Evolutionary conservation across 1,140 invertebrate genomes (phyloP).

Genomic region (Drosophila nasuta): DNA sequence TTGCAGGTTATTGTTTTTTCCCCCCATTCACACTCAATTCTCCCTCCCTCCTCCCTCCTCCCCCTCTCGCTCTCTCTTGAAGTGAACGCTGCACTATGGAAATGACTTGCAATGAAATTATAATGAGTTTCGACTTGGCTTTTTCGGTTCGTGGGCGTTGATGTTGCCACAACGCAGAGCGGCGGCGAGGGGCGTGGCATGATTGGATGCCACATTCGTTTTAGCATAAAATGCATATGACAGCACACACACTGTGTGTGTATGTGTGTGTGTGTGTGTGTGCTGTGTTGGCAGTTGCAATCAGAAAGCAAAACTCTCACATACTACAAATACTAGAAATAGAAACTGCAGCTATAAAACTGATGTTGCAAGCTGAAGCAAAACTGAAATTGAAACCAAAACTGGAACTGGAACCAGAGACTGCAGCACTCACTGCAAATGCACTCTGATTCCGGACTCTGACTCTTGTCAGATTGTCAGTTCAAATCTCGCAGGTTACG

Average conservation of each 20-base stretch:
- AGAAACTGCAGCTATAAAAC: constrained; percentile 3
- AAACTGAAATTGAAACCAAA: not conserved
- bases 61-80: not conserved
- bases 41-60: not conserved
- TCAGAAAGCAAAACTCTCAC: not conserved
- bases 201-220: constrained; percentile 37
- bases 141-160: constrained; percentile 33
- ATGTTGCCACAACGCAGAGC: not conserved
- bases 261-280: not conserved
- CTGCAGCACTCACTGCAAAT: not conserved
- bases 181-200: constrained; percentile 21
- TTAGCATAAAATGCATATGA: constrained; percentile 55
- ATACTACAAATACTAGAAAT: not conserved
- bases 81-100: constrained; percentile 44
- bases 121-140: constrained; percentile 62
- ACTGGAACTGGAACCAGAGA: not conserved
- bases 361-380: not conserved
- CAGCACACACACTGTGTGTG: not conserved
- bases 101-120: constrained; percentile 76
- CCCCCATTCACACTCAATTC: not conserved
- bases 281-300: constrained; percentile 10
- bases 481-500: constrained; percentile 10
- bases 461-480: constrained; percentile 11
- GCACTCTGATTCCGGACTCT: not conserved
- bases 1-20: constrained; percentile 58